A percentile compares a stretch with the other conserved stretches of the same genome.
Conservation (phyloP, 2,888 invertebrate genomes). For the Metellina segmentata region DNA sequence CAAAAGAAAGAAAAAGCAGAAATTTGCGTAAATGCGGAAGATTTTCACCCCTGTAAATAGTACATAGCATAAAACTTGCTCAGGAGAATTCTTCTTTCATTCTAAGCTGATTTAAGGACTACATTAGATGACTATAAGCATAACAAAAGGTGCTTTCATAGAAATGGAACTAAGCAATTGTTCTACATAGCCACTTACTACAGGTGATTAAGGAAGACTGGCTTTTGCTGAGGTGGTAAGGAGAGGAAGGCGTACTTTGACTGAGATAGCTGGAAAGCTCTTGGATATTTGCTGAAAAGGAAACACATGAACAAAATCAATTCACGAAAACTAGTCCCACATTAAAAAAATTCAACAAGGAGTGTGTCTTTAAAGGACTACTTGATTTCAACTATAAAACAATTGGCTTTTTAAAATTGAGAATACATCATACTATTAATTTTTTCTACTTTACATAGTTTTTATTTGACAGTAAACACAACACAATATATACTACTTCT, state of each 20-base stretch:
- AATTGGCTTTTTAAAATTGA: neutral
- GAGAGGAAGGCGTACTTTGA: constrained; percentile 64
- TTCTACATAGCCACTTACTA: constrained; percentile 47
- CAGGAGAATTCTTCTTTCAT: no score
- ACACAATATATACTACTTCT: no score
- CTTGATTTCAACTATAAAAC: neutral
- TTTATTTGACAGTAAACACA: no score
- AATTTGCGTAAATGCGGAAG: no score
- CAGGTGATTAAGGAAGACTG: constrained; percentile 72
- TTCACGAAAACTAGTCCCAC: neutral
- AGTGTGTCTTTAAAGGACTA: constrained; percentile 80
- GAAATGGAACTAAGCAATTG: no score
- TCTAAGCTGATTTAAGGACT: neutral
- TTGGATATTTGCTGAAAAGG: constrained; percentile 62
- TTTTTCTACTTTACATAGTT: neutral
- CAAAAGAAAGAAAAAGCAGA: no score
- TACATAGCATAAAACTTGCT: no score
- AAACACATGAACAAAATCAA: neutral
- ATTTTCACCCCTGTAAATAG: no score
- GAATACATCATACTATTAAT: neutral
- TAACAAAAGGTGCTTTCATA: no score
- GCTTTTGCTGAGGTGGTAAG: constrained; percentile 71
- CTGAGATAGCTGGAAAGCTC: constrained; percentile 68
- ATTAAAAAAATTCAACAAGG: neutral
- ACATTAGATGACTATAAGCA: no score